These are phyloP conservation scores for Apotomis betuletana DNA, from an alignment of 2,888 invertebrate genomes.

Conservation along the genomic window DNA sequence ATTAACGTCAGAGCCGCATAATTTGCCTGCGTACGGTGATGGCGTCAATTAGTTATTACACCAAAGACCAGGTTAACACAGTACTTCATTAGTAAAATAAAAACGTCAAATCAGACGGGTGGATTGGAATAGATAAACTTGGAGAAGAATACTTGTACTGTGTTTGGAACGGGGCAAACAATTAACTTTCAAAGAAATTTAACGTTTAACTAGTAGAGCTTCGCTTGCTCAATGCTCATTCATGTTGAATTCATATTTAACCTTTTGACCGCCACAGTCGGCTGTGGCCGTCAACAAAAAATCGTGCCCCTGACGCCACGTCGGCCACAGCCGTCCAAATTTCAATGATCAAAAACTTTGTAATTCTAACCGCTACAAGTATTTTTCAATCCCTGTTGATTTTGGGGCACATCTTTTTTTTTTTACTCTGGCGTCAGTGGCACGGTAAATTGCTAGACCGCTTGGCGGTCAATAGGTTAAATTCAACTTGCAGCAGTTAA, in stretches of 20 bases:
- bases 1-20: slow-evolving; percentile 66
- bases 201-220: not conserved
- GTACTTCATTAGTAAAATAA: slow-evolving; percentile 13
- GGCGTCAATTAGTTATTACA: slow-evolving; percentile 41
- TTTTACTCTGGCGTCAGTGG: too few relatives aligned
- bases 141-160: not conserved
- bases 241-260: not conserved
- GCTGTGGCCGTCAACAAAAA: too few relatives aligned
- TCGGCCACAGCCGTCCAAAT: too few relatives aligned
- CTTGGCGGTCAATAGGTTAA: too few relatives aligned
- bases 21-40: slow-evolving; percentile 39
- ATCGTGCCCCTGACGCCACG: too few relatives aligned
- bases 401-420: too few relatives aligned
- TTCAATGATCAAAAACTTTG: too few relatives aligned
- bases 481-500: not conserved
- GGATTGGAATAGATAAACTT: too few relatives aligned
- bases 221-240: not conserved
- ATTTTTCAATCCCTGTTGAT: too few relatives aligned
- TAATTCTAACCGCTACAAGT: too few relatives aligned
- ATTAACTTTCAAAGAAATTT: not conserved
- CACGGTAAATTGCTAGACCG: too few relatives aligned
- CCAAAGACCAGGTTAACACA: slow-evolving; percentile 29
- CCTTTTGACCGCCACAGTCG: too few relatives aligned
- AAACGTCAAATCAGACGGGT: slow-evolving; percentile 1
- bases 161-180: not conserved